Percentiles rank a stretch among this genome's conserved stretches.
These are phyloP conservation scores for Aplysina aerophoba DNA, from an alignment of 37 sponge, comb jelly and placozoan species.

Conservation along the genomic window DNA sequence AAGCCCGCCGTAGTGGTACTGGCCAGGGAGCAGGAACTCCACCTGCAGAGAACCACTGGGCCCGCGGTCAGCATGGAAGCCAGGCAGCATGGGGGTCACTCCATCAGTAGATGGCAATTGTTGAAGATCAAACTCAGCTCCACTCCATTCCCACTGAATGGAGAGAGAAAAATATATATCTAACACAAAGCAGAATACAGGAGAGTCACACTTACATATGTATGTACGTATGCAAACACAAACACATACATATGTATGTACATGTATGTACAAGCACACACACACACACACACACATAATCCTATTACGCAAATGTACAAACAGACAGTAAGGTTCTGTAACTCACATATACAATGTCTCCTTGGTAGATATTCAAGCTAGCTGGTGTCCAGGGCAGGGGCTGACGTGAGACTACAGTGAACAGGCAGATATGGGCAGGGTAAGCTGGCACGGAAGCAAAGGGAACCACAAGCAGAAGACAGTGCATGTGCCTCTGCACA, in stretches of 20 bases:
- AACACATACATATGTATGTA: no score
- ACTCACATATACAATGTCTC: no score
- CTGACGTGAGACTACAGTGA: no score
- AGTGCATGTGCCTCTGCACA: no score
- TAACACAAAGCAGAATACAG: not conserved
- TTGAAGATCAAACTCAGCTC: not conserved
- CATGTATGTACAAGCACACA: no score
- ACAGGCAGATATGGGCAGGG: no score
- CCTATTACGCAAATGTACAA: not conserved
- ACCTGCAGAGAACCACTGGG: not conserved
- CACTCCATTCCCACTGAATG: slow-evolving; percentile 7
- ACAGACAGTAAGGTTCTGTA: not conserved
- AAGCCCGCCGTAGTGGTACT: not conserved
- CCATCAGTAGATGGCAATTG: not conserved
- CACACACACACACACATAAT: not conserved
- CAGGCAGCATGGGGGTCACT: not conserved
- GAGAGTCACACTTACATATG: not conserved
- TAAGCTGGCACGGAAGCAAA: no score
- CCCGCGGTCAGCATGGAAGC: not conserved
- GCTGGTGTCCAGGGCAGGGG: no score
- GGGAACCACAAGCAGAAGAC: no score
- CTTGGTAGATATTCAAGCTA: no score
- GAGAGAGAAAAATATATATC: not conserved
- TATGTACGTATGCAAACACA: not conserved
- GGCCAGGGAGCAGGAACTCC: not conserved